Evolutionary conservation across 2,797 vertebrate species (phyloP), one percentile per base, ranked within the genome.

Genomic region (Lindbergichthys nudifrons): DNA sequence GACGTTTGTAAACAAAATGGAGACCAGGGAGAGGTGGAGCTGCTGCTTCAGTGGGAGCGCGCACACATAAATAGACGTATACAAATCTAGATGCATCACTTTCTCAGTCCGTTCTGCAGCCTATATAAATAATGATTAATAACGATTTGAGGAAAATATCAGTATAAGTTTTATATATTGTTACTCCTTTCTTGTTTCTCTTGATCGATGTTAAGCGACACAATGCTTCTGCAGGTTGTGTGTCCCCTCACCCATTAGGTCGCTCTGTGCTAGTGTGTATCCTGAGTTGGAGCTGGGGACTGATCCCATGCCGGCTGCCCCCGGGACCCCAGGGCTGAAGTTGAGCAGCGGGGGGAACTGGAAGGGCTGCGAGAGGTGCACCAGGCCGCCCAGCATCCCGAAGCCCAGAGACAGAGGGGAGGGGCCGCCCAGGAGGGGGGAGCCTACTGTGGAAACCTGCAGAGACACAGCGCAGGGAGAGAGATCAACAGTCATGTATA

Each of bases 301-400:
- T 73, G 96, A 95, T 78, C 95, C 95, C 90, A 96, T 92, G 92
- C 95, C 96, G 87, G 95, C 83, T 10, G 68, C 86, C 56, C 91
- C 93, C 14, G 93, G 81, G 14, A 74, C 86, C 77, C 90, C 87
- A 9, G 89, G 73, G 91, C 95, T 97, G 92, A 97, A 96, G 88
- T 97, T 97, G 51, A 99, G 95, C 94, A 99, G 92, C 79, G 92
- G 68, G 23, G 98, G 97, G 91, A 98, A 99, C 95, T 97, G 97
- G 94, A 98, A 99, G 94, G 98, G 97, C 90, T 98, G 94, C 48
- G 97, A 97, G 92, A 99, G 97, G 57, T 97, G 98, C 90, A 98
- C 97, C 92, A 99, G 96, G 79, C 97, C 97, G 80, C 98, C 96
- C 88, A 99, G 90, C 97, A 99, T 98, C 88, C 97, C 97, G 56